Evolutionary conservation across 2,797 vertebrate species (phyloP).

Genomic region (Agapornis canus): DNA sequence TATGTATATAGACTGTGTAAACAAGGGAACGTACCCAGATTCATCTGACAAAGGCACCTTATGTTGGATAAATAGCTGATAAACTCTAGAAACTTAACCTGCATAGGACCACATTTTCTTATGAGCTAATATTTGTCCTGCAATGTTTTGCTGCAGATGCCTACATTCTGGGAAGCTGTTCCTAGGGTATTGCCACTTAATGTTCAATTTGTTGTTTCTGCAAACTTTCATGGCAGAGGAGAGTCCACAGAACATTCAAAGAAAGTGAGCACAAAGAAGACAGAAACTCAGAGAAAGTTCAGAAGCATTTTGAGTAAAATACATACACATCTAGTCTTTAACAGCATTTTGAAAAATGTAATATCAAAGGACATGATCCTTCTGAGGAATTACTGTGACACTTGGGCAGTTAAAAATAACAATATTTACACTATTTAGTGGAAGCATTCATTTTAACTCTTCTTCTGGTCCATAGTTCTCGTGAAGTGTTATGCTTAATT

Average conservation of each 20-base stretch:
- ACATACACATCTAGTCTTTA: background rate
- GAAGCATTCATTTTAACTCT: constrained; percentile 37
- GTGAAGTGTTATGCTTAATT: constrained; percentile 38
- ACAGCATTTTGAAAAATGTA: background rate
- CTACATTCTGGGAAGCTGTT: background rate
- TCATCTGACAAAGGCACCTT: background rate
- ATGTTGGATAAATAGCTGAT: background rate
- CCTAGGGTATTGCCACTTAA: background rate
- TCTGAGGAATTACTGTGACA: background rate
- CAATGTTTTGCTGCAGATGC: background rate
- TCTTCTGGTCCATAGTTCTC: background rate
- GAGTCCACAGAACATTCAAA: background rate
- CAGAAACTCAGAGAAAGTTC: background rate
- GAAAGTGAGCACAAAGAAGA: background rate
- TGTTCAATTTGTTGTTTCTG: background rate
- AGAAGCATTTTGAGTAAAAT: background rate
- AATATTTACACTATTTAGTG: constrained; percentile 19
- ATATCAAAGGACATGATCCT: background rate
- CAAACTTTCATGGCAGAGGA: background rate
- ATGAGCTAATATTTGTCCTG: background rate
- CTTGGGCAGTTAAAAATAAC: constrained; percentile 30
- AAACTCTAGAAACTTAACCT: background rate
- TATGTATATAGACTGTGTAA: background rate
- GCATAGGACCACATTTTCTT: background rate
- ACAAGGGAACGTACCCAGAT: background rate